Conservation (phyloP, 2,888 invertebrate genomes). For the Acleris laterana region DNA sequence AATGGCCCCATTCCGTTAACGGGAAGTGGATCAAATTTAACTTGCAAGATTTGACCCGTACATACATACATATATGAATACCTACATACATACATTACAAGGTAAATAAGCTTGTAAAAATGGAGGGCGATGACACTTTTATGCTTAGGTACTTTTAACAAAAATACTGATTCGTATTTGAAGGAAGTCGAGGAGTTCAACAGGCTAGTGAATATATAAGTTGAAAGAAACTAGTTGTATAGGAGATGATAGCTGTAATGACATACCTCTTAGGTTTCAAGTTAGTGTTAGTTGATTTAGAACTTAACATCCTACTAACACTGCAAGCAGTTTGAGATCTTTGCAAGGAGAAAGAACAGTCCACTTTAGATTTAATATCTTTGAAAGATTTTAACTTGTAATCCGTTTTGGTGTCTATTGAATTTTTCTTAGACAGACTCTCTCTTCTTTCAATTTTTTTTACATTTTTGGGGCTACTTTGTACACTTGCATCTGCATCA, state of each 20-base stretch:
- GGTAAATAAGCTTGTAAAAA: too few species aligned
- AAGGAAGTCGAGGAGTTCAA: too few species aligned
- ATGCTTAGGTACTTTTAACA: too few species aligned
- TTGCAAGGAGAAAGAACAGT: constrained; percentile 81
- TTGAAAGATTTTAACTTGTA: constrained; percentile 89
- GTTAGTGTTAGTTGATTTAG: constrained; percentile 71
- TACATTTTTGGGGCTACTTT: constrained; percentile 84
- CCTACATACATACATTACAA: too few species aligned
- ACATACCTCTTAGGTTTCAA: constrained; percentile 78
- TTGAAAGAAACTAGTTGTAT: neutral
- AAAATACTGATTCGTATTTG: too few species aligned
- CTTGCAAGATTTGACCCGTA: too few species aligned
- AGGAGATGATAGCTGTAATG: constrained; percentile 41
- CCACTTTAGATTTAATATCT: constrained; percentile 95
- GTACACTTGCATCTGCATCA: constrained; percentile 80
- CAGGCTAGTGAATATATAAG: too few species aligned
- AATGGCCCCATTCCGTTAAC: too few species aligned
- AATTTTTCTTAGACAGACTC: constrained; percentile 70
- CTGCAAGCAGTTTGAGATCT: constrained; percentile 79
- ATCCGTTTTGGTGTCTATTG: constrained; percentile 90
- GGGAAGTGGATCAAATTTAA: too few species aligned
- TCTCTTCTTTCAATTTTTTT: constrained; percentile 90
- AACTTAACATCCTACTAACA: constrained; percentile 76
- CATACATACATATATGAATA: too few species aligned
- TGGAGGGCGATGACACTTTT: too few species aligned